Evolutionary conservation across 2,888 invertebrate species (phyloP), one percentile per base, ranked within the genome.

Genomic region (Aproaerema taeniolella): DNA sequence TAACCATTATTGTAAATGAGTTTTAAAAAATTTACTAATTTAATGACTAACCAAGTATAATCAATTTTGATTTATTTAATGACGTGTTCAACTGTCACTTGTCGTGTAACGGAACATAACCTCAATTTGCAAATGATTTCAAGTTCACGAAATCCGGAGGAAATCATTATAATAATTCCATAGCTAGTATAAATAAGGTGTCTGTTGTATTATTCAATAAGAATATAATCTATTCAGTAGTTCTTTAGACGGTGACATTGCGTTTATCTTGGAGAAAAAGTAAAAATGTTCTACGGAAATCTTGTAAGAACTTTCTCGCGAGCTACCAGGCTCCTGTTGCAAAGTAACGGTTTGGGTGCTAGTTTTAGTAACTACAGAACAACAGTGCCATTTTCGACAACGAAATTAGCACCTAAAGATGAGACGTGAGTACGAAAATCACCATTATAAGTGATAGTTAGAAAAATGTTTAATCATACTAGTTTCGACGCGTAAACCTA

Each of bases 311-410:
- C 64, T 70, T 64, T 85, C 52, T 53, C 67, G n/a, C 43, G 46
- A 25, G 47, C 67, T 45, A 47, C 60, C 24, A 57, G 63, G 36
- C 64, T 58, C 68, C 58, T 80, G 36, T 25, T 67, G 5, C 75
- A 60, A 61, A 64, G 58, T 54, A 73, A 63, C 41, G 50, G 50
- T 37, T 52, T 64, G 45, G 53, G 67, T 9, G 48, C 68, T n/a
- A 73, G 55, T 60, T 72, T 73, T 46, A 67, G 68, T 36, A 77
- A 74, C 55, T 57, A 61, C 31, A 73, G 53, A 42, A 66, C 56
- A 41, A 52, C 67, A 42, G 62, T 68, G 13, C 77, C 74, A 15
- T 49, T 85, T 36, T 80, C 80, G n/a, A 82, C 83, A 1, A 73
- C 73, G 1, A 65, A 68, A 45, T 61, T 65, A 16, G 71, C 72